Conservation (phyloP, 2,113 vertebrate species). For the Pterocles orientalis region DNA sequence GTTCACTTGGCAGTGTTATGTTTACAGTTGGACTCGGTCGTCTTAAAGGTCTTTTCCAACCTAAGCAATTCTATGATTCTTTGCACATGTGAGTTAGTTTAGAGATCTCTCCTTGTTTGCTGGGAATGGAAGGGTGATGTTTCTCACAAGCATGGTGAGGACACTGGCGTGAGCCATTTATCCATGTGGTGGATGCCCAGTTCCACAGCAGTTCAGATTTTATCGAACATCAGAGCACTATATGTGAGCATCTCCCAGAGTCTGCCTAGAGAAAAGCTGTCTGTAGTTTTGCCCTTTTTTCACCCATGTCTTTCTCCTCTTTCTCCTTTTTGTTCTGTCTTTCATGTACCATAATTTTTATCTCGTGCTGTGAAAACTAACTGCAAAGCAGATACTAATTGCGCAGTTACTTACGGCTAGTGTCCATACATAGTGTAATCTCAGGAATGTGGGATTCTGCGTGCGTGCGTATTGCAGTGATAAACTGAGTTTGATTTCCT, state of each 20-base stretch:
- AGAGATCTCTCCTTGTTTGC: background rate
- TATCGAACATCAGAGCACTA: background rate
- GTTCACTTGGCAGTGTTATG: too few species aligned
- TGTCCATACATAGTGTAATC: background rate
- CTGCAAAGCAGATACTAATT: background rate
- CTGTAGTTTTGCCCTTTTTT: background rate
- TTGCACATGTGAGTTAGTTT: rapidly evolving
- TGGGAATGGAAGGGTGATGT: background rate
- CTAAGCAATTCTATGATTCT: background rate
- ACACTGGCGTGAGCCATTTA: background rate
- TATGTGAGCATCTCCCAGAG: background rate
- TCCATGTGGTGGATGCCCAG: background rate
- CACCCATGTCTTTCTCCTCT: background rate
- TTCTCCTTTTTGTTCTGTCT: background rate
- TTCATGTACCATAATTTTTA: background rate
- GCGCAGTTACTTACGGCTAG: background rate
- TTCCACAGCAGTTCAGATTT: background rate
- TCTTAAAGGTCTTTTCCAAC: background rate
- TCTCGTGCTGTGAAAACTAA: background rate
- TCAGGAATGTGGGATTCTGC: background rate
- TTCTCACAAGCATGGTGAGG: background rate
- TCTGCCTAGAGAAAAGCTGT: background rate
- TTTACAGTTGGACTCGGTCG: too few species aligned
- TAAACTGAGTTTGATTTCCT: background rate
- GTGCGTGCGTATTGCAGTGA: rapidly evolving